Percentiles rank a stretch among this genome's conserved stretches.
phyloP scores from a whole-genome alignment of 2,797 vertebrate genomes.

The Danio kyathit region DNA sequence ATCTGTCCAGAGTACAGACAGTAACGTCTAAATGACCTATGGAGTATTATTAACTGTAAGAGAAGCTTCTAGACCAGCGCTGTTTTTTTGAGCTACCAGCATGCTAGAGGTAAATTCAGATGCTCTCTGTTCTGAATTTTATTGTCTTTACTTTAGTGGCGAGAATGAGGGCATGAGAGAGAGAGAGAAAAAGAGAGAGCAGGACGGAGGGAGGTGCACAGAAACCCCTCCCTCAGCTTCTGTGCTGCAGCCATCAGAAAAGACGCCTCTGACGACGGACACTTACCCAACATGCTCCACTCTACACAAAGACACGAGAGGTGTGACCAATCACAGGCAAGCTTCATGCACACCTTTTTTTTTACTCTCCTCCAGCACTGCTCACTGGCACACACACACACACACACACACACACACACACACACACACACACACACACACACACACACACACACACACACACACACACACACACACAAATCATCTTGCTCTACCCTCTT shows the following conservation, averaged over 20 bases:
- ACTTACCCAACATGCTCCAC: conserved; percentile 82
- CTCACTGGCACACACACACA: conserved; percentile 70
- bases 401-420: conserved; percentile 8
- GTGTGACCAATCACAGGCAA: conserved; percentile 85
- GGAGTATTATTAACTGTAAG: neutral
- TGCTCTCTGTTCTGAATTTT: conserved; percentile 51
- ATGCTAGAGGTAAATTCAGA: conserved; percentile 32
- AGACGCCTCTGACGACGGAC: conserved; percentile 79
- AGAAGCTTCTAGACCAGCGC: conserved; percentile 10
- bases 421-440: neutral
- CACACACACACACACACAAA: conserved; percentile 18
- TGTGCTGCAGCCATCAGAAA: conserved; percentile 81
- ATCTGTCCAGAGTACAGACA: conserved; percentile 24
- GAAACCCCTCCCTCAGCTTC: conserved; percentile 78
- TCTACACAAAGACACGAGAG: conserved; percentile 85
- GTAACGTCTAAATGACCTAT: conserved; percentile 19
- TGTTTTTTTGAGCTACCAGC: conserved; percentile 34
- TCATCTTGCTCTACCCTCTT: conserved; percentile 35
- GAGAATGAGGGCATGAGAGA: conserved; percentile 20
- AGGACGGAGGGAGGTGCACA: conserved; percentile 37
- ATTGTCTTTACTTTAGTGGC: conserved; percentile 64
- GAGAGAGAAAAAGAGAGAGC: neutral
- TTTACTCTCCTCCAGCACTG: conserved; percentile 80
- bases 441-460: conserved; percentile 48
- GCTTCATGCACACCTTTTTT: conserved; percentile 76